Percentiles rank a stretch among this genome's conserved stretches.
Evolutionary conservation across 2,113 vertebrate species (phyloP).

Genomic region (Pomatostomus ruficeps): DNA sequence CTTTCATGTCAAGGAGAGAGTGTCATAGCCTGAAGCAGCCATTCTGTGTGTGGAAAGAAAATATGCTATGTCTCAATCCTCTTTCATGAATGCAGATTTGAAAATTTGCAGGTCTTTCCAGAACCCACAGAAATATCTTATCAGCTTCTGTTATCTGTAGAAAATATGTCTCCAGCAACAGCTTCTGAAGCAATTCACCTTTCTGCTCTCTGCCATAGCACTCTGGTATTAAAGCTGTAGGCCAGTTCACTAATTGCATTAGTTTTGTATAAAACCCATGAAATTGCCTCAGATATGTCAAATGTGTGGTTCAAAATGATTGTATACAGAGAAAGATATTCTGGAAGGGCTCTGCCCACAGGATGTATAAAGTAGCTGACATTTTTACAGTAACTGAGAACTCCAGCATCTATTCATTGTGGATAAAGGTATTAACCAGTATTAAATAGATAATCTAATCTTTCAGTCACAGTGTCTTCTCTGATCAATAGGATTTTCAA

Average conservation of each 20-base stretch:
- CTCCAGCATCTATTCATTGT: neutral
- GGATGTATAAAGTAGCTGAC: neutral
- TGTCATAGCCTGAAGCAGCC: neutral
- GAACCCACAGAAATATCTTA: neutral
- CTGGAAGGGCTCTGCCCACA: neutral
- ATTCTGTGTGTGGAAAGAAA: neutral
- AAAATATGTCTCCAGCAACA: neutral
- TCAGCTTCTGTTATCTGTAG: neutral
- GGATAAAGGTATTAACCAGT: neutral
- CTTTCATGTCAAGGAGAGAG: neutral
- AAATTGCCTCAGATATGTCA: neutral
- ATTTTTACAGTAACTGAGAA: neutral
- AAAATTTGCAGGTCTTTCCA: neutral
- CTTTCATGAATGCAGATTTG: neutral
- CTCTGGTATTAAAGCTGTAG: neutral
- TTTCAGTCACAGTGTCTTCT: neutral
- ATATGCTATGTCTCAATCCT: neutral
- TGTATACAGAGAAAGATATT: neutral
- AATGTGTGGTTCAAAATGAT: neutral
- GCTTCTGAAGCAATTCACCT: neutral
- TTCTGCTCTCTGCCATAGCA: neutral
- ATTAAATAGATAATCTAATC: constrained; percentile 6
- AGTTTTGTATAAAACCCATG: neutral
- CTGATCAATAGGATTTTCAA: neutral
- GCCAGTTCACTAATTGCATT: neutral